Evolutionary conservation across 1,140 invertebrate genomes (phyloP), one percentile per base, ranked within the genome.

Genomic region (Cotesia chilonis): DNA sequence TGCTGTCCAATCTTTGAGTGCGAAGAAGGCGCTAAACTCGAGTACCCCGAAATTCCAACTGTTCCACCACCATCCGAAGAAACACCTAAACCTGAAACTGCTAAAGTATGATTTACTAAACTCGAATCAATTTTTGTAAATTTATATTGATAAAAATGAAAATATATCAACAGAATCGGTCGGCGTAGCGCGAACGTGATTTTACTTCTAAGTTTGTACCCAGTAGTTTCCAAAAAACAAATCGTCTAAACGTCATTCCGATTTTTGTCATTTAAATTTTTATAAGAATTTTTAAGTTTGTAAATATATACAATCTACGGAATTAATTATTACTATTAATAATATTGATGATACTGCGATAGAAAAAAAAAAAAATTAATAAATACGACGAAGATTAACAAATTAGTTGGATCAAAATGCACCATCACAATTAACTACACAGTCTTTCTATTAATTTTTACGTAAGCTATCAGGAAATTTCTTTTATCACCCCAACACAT

Each of bases 1-100:
- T 96, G 95, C 80, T 96, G 95, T 82, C 95, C 95, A 1, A 88
- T 88, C 38, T 96, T 96, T 87, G 92, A 92, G 1, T 96, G 95
- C 84, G 94, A 95, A 80, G 90, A 92, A 4, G 95, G 94, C 20
- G 92, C 91, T 20, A 93, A 92, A 75, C 87, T 96, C 63, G 94
- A 96, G 83, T 96, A 94, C 84, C 94, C 94, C 0, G 93, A 95
- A 76, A 90, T 95, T 74, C 90, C 92, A 57, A 91, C 91, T 1
- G 84, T 90, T 3, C 88, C 90, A 55, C 88, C 91, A 72, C 65
- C 71, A 59, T 74, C 82, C 74, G 79, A 85, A 69, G 78, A 88
- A 75, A 78, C 77, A 47, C 87, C 87, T 65, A 89, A 90, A 71
- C 12, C 72, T 5, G 28, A 72, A 68, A 68, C 73, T 47, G 66